Evolutionary conservation across 2,113 vertebrate species (phyloP).

Genomic region (Gracilinanus agilis): DNA sequence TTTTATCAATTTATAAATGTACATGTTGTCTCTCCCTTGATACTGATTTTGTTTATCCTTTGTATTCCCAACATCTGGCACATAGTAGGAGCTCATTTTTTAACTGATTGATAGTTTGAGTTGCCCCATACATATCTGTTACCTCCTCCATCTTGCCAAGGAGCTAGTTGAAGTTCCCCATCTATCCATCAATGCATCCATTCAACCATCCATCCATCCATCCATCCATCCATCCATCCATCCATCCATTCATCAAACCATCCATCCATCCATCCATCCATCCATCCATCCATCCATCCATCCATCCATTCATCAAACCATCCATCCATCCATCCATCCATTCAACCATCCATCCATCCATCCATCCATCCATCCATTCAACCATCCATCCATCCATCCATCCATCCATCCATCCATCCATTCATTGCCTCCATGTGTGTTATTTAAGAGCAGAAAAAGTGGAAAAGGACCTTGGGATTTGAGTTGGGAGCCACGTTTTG

Average conservation of each 20-base stretch:
- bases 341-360: neutral
- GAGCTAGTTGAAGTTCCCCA: neutral
- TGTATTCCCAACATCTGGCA: neutral
- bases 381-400: too few relatives aligned
- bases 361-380: neutral
- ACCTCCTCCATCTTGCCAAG: neutral
- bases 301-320: too few relatives aligned
- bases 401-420: neutral
- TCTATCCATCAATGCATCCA: too few relatives aligned
- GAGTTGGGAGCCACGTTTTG: neutral
- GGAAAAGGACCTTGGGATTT: neutral
- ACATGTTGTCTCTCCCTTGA: neutral
- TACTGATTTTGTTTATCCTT: neutral
- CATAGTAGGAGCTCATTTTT: too few relatives aligned
- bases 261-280: too few relatives aligned
- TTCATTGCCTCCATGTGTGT: neutral
- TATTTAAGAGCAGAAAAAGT: neutral
- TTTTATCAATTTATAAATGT: too few relatives aligned
- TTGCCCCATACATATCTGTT: neutral
- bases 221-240: neutral
- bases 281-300: neutral
- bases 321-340: neutral
- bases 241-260: too few relatives aligned
- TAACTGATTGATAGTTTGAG: too few relatives aligned
- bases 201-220: too few relatives aligned